Conservation (phyloP, 2,113 vertebrate genomes). For the Synchiropus splendidus region DNA sequence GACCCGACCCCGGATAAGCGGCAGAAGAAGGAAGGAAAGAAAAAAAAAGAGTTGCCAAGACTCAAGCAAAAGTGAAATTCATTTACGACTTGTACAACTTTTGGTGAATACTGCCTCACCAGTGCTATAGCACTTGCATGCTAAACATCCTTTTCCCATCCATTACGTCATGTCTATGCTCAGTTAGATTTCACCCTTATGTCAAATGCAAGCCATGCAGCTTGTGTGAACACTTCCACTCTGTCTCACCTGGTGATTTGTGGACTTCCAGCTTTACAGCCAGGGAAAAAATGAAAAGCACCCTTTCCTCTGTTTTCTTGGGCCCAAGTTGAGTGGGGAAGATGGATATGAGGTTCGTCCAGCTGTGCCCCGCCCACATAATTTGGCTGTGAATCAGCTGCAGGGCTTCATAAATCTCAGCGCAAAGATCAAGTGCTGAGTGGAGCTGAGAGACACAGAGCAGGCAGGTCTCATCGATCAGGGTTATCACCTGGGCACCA, state of each 20-base stretch:
- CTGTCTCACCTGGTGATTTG: slow-evolving; percentile 29
- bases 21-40: too few species aligned
- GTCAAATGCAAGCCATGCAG: slow-evolving; percentile 19
- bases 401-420: slow-evolving; percentile 40
- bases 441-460: slow-evolving; percentile 28
- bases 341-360: slow-evolving; percentile 46
- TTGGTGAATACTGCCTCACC: too few species aligned
- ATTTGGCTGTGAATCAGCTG: slow-evolving; percentile 37
- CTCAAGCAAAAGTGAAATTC: too few species aligned
- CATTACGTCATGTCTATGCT: too few species aligned
- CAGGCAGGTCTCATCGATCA: slow-evolving; percentile 33
- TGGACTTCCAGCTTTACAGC: slow-evolving; percentile 27
- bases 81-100: too few species aligned
- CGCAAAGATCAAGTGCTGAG: slow-evolving; percentile 10
- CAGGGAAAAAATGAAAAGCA: slow-evolving; percentile 21
- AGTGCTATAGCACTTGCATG: too few species aligned
- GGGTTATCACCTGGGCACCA: slow-evolving; percentile 18
- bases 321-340: slow-evolving; percentile 27
- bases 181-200: slow-evolving; percentile 1
- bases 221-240: slow-evolving; percentile 26
- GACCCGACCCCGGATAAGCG: too few species aligned
- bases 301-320: neutral
- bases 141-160: too few species aligned
- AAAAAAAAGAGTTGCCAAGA: too few species aligned
- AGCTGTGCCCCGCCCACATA: slow-evolving; percentile 51